A percentile compares a stretch with the other conserved stretches of the same genome.
phyloP scores from a whole-genome alignment of 35 echinoderm and acorn worm species.

The Heliocidaris erythrogramma region DNA sequence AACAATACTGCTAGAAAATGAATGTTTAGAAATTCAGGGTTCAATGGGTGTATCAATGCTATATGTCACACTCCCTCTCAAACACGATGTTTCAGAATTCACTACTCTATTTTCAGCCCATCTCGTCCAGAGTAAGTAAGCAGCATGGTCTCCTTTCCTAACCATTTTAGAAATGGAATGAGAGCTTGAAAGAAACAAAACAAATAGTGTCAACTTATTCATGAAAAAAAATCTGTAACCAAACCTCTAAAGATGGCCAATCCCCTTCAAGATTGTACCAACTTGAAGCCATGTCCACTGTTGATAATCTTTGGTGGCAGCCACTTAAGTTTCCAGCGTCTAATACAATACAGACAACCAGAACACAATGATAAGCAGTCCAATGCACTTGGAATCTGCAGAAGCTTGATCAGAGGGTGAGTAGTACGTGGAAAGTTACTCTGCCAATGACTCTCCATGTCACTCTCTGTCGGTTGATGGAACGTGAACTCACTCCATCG shows the following conservation, averaged over 20 bases:
- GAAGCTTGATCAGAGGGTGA: constrained; percentile 76
- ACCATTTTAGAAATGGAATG: not conserved
- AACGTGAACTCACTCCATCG: constrained; percentile 89
- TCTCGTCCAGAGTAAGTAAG: not conserved
- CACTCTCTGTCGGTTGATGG: constrained; percentile 84
- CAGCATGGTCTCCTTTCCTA: not conserved
- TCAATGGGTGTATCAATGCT: no score
- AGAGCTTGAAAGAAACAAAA: not conserved
- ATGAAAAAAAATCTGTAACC: not conserved
- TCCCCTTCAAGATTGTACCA: constrained; percentile 71
- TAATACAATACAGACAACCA: constrained; percentile 69
- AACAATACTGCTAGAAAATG: no score
- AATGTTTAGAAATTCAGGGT: no score
- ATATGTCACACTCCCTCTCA: no score
- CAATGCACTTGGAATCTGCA: constrained; percentile 64
- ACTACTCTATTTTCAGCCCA: not conserved
- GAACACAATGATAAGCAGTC: constrained; percentile 68
- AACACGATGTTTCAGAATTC: not conserved
- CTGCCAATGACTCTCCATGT: constrained; percentile 94
- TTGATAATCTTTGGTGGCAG: constrained; percentile 82
- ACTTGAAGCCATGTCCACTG: constrained; percentile 93
- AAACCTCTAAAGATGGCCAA: not conserved
- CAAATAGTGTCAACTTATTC: not conserved
- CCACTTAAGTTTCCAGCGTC: constrained; percentile 94
- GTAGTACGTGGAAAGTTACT: constrained; percentile 85